These are phyloP conservation scores for Daphoenositta chrysoptera DNA, from an alignment of 2,113 vertebrate genomes.

Conservation along the genomic window DNA sequence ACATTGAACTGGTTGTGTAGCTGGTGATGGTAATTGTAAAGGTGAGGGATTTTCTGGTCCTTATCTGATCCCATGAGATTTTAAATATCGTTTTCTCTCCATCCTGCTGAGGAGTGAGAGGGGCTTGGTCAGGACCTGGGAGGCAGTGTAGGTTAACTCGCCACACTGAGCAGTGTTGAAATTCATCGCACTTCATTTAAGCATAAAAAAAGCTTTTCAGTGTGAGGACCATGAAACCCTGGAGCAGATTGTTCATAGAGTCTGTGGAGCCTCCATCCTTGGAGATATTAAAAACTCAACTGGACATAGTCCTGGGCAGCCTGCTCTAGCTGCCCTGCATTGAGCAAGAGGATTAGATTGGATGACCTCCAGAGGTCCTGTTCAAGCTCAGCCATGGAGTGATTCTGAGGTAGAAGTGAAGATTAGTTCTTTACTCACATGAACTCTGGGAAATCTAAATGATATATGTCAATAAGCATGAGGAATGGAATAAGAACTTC, in stretches of 20 bases:
- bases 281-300: background rate
- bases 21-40: background rate
- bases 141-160: background rate
- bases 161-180: background rate
- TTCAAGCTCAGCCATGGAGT: background rate
- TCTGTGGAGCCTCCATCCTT: background rate
- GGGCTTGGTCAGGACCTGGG: background rate
- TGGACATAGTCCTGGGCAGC: background rate
- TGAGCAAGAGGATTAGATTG: background rate
- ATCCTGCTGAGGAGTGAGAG: background rate
- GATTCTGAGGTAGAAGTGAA: background rate
- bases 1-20: background rate
- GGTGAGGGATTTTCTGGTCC: background rate
- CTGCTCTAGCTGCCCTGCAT: background rate
- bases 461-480: background rate
- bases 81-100: background rate
- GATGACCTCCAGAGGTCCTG: background rate
- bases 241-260: background rate
- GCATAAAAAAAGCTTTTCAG: background rate
- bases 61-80: background rate
- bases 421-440: background rate
- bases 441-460: background rate
- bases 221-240: background rate
- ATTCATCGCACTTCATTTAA: background rate
- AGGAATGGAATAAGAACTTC: background rate